Evolutionary conservation across 2,797 vertebrate species (phyloP).

Genomic region (Florisuga fusca): DNA sequence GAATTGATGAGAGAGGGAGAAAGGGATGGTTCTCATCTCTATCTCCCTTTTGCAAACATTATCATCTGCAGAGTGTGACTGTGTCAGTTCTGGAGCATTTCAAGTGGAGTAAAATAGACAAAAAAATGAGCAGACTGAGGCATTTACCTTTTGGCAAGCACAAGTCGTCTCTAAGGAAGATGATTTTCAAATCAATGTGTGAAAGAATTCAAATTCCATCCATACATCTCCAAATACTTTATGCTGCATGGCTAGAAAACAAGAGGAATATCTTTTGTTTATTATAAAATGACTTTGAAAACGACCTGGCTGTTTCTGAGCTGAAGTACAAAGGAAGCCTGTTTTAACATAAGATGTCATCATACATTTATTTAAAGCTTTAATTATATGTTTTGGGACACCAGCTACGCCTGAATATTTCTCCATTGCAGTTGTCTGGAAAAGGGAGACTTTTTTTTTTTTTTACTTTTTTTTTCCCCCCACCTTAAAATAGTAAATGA

Average conservation of each 20-base stretch:
- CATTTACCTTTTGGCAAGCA: slow-evolving; percentile 17
- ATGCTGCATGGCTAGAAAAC: not conserved
- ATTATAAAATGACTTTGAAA: slow-evolving; percentile 25
- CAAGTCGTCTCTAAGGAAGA: not conserved
- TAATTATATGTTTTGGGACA: slow-evolving; percentile 55
- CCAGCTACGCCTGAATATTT: not conserved
- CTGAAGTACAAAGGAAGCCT: slow-evolving; percentile 4
- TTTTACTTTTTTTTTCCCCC: no score
- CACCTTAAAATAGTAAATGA: slow-evolving; percentile 62
- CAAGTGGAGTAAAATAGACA: not conserved
- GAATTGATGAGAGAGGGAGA: not conserved
- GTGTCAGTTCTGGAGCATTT: not conserved
- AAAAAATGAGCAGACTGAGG: not conserved
- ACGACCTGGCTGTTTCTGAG: not conserved
- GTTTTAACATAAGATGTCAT: not conserved
- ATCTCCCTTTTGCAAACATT: not conserved
- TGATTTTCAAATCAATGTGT: not conserved
- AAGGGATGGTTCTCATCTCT: not conserved
- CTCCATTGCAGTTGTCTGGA: slow-evolving; percentile 30
- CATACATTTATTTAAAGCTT: slow-evolving; percentile 56
- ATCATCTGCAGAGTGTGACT: not conserved
- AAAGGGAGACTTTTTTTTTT: not conserved
- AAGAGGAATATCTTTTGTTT: slow-evolving; percentile 1
- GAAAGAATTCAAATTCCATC: slow-evolving; percentile 13
- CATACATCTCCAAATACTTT: not conserved